Conservation (phyloP, 1,140 invertebrate species). For the Ips typographus region DNA sequence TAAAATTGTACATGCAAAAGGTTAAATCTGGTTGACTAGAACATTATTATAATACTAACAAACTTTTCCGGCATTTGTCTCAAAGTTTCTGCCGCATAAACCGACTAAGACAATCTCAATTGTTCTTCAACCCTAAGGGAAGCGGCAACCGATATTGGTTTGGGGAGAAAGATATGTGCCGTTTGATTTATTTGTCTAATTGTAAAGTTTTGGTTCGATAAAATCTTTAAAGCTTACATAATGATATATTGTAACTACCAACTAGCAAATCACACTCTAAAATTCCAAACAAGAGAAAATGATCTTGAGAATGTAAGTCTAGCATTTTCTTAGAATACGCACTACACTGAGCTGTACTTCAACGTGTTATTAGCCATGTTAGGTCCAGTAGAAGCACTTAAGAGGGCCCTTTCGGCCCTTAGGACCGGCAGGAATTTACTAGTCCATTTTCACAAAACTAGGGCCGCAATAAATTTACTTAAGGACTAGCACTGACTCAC, state of each 20-base stretch:
- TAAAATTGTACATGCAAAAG: no score
- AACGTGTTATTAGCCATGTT: constrained; percentile 9
- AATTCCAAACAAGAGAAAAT: no score
- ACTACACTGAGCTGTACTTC: background rate
- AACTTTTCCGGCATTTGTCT: no score
- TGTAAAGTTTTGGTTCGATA: constrained; percentile 3
- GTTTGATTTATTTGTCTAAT: constrained; percentile 3
- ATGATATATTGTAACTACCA: background rate
- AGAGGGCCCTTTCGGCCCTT: constrained; percentile 8
- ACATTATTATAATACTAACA: no score
- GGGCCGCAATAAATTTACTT: constrained; percentile 4
- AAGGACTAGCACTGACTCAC: background rate
- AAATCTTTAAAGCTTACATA: constrained; percentile 4
- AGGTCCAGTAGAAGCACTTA: constrained; percentile 17
- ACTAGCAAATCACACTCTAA: no score
- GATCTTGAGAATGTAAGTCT: background rate
- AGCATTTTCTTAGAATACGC: background rate
- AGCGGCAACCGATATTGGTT: constrained; percentile 1
- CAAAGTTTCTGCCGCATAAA: background rate
- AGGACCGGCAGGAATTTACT: constrained; percentile 14
- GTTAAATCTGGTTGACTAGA: no score
- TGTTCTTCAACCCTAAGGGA: background rate
- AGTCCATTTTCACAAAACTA: constrained; percentile 14
- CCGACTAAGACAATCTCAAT: background rate
- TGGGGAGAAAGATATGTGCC: constrained; percentile 3